Base-by-base conservation (phyloP, 2,888 invertebrate genomes). In the Tetranychus piercei region DNA sequence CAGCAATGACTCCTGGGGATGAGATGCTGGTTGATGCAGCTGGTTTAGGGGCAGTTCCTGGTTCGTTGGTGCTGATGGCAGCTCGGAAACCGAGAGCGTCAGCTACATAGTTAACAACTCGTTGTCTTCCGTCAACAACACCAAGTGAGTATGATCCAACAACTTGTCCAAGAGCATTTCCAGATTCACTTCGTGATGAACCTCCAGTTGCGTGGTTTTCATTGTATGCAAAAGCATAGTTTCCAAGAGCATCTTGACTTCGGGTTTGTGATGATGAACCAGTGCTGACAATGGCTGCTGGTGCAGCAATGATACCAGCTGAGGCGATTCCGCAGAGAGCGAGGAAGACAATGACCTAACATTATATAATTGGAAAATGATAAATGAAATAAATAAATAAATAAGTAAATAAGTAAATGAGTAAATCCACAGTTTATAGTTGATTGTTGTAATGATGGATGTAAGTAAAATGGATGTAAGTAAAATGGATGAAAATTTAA, bases 201-300 rank as follows among this genome's bases (percentile, higher is more conserved):
- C 79, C 79, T 9, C 71, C 79, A 20, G 79, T 78, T 2, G 79
- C 76, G 71, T 79, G 79, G 69, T 78, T 77, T 74, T 79, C 79
- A 55, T 79, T 78, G 76, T 79, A 79, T 66, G 79, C 79, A 70
- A 79, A 79, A 73, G 78, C 77, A 74, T 79, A 79, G 73, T 79
- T 79, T 44, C 79, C 79, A 23, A 77, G 69, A 65, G 76, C 79
- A 74, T 79, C 79, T 76, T 79, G 78, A 72, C 76, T 78, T 73
- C 79, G 75, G 75, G 75, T 79, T 67, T 79, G 79, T 6, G 79
- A 76, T 44, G 77, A 77, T 6, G 75, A 74, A 55, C 79, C 79
- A 65, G 78, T 78, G 72, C 77, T 76, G 70, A 69, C 44, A 15
- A 74, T 43, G 69, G 69, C 69, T 11, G 20, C 20, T 20, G 20